These are phyloP conservation scores for Paelopatides confundens DNA, from an alignment of 53 echinoderm and acorn worm genomes.

Conservation along the genomic window DNA sequence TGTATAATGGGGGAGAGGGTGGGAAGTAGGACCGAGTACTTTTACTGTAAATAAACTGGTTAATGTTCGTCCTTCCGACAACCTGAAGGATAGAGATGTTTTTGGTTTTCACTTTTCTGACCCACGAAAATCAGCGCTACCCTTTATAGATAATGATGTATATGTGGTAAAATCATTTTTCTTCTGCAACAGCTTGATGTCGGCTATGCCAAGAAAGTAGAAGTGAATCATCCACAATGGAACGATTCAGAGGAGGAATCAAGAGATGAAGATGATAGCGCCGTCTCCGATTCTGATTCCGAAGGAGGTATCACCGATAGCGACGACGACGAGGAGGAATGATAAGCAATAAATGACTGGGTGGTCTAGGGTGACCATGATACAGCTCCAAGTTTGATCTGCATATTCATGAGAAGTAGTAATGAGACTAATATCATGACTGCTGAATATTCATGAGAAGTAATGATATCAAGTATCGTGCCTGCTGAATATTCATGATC, in stretches of 20 bases:
- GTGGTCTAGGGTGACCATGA: too few relatives aligned
- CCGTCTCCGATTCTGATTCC: constrained; percentile 78
- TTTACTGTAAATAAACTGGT: too few relatives aligned
- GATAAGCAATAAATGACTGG: background rate
- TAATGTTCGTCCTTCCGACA: too few relatives aligned
- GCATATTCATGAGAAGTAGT: background rate
- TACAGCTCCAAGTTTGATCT: background rate
- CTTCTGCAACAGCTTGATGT: constrained; percentile 74
- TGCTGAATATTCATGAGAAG: background rate
- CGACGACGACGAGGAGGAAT: constrained; percentile 52
- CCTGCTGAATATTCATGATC: too few relatives aligned
- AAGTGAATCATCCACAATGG: constrained; percentile 86
- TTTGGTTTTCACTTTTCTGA: too few relatives aligned
- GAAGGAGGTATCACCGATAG: constrained; percentile 90
- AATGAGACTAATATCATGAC: background rate
- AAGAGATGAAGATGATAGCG: constrained; percentile 84
- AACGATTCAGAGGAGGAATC: constrained; percentile 89
- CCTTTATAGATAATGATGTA: too few relatives aligned
- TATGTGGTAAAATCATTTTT: too few relatives aligned
- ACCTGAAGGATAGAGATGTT: too few relatives aligned
- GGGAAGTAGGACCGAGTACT: too few relatives aligned
- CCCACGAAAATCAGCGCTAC: too few relatives aligned
- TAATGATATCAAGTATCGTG: too few relatives aligned
- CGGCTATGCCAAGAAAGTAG: constrained; percentile 90
- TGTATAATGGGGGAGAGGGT: too few relatives aligned